These are phyloP conservation scores for Apoderus coryli DNA, from an alignment of 2,888 invertebrate genomes.

Conservation along the genomic window DNA sequence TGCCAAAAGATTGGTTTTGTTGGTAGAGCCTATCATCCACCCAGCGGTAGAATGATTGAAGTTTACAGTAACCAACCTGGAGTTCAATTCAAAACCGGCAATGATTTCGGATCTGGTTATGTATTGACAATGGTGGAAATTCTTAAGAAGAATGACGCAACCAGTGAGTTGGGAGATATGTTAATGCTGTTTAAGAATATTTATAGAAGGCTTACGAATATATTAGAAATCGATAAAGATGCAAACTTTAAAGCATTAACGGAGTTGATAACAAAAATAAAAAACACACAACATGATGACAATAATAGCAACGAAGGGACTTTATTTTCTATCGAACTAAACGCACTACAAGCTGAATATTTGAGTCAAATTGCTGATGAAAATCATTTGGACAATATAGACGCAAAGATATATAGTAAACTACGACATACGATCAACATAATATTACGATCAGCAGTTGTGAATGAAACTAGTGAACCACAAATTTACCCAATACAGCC, in stretches of 20 bases:
- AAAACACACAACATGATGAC: background rate
- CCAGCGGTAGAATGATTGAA: constrained; percentile 60
- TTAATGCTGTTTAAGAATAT: constrained; percentile 12
- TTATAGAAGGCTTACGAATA: constrained; percentile 11
- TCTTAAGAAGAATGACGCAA: no score
- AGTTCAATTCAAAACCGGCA: constrained; percentile 73
- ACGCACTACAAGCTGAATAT: no score
- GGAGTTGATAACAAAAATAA: constrained; percentile 16
- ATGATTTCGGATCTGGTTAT: constrained; percentile 29
- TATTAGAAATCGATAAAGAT: constrained; percentile 15
- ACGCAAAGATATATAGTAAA: no score
- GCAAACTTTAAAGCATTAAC: constrained; percentile 15
- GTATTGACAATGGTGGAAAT: constrained; percentile 17
- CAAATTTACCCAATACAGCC: background rate
- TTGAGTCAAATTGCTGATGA: no score
- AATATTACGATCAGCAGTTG: no score
- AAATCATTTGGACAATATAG: no score
- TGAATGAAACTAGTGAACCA: no score
- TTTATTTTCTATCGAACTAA: no score
- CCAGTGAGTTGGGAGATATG: no score
- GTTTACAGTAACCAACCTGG: constrained; percentile 77
- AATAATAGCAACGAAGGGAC: constrained; percentile 1
- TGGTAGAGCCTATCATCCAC: constrained; percentile 49
- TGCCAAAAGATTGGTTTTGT: constrained; percentile 45
- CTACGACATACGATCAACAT: no score